A percentile compares a stretch with the other conserved stretches of the same genome.
These are phyloP conservation scores for Hyperoplus immaculatus DNA, from an alignment of 2,797 vertebrate species.

Conservation along the genomic window DNA sequence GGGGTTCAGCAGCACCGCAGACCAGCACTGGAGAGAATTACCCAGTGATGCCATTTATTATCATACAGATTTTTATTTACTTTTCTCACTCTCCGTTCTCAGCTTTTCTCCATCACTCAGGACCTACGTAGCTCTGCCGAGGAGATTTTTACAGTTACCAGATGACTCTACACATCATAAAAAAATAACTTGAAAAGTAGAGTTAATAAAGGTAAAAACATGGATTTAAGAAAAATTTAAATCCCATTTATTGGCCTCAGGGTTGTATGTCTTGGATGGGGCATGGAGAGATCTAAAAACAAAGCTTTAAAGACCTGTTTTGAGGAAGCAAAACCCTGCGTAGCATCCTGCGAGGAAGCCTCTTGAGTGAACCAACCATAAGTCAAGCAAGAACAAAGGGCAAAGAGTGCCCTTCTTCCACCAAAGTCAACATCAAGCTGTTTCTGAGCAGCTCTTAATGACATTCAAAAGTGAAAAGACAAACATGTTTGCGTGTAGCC, in stretches of 20 bases:
- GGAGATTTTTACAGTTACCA: conserved; percentile 70
- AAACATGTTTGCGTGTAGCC: conserved; percentile 35
- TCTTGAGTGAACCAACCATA: conserved; percentile 50
- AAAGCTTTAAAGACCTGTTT: conserved; percentile 13
- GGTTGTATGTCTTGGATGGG: conserved; percentile 19
- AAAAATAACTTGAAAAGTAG: conserved; percentile 37
- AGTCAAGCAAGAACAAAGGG: conserved; percentile 58
- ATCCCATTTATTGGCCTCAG: not conserved
- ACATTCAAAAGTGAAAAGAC: conserved; percentile 67
- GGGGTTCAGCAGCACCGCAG: conserved; percentile 40
- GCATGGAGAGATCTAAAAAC: conserved; percentile 19
- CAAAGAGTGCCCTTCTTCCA: conserved; percentile 34
- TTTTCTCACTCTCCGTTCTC: conserved; percentile 71
- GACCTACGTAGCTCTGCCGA: conserved; percentile 49
- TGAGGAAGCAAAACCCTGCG: conserved; percentile 28
- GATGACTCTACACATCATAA: conserved; percentile 67
- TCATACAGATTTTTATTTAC: conserved; percentile 76
- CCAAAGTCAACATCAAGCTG: conserved; percentile 63
- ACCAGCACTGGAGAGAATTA: conserved; percentile 69
- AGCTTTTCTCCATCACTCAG: conserved; percentile 74
- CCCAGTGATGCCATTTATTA: conserved; percentile 80
- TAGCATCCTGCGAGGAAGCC: conserved; percentile 50
- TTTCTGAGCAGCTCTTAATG: conserved; percentile 59
- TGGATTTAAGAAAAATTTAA: conserved; percentile 22
- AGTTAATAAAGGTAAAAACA: conserved; percentile 45